Evolutionary conservation across 2,888 invertebrate species (phyloP).

Genomic region (Torymus aiolomorphi): DNA sequence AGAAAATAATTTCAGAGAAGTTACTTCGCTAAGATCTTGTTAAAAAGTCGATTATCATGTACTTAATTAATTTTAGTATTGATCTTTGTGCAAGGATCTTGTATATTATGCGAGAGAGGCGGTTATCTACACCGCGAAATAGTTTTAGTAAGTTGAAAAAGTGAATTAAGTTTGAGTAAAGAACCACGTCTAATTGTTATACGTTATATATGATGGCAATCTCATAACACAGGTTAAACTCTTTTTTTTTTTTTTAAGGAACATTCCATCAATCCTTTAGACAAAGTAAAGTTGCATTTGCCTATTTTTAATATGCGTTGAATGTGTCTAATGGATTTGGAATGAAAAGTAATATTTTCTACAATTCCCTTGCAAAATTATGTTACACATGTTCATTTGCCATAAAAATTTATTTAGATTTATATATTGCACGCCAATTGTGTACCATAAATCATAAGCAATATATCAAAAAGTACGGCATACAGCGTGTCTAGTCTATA

Average conservation of each 20-base stretch:
- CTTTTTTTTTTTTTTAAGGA: not conserved
- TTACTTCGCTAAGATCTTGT: conserved; percentile 16
- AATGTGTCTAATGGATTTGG: conserved; percentile 5
- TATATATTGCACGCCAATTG: conserved; percentile 28
- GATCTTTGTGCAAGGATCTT: conserved; percentile 38
- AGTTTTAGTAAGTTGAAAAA: conserved; percentile 46
- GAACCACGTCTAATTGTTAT: conserved; percentile 35
- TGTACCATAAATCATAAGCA: conserved; percentile 37
- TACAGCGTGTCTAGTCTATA: conserved; percentile 54
- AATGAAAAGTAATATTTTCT: conserved; percentile 23
- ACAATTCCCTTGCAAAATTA: conserved; percentile 11
- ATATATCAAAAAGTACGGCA: conserved; percentile 35
- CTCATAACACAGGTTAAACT: conserved; percentile 7
- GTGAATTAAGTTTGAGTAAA: conserved; percentile 34
- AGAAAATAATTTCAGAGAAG: not conserved
- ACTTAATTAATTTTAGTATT: conserved; percentile 53
- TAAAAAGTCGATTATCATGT: conserved; percentile 48
- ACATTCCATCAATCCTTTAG: conserved; percentile 24
- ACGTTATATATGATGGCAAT: conserved; percentile 29
- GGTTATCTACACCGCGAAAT: conserved; percentile 26
- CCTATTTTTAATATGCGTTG: conserved; percentile 44
- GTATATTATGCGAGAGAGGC: conserved; percentile 41
- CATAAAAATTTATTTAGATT: conserved; percentile 19
- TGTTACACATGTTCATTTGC: conserved; percentile 22
- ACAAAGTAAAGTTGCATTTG: conserved; percentile 24